Percentiles rank a stretch among this genome's conserved stretches.
These are phyloP conservation scores for Adelphocoris suturalis DNA, from an alignment of 2,888 invertebrate genomes.

Conservation along the genomic window DNA sequence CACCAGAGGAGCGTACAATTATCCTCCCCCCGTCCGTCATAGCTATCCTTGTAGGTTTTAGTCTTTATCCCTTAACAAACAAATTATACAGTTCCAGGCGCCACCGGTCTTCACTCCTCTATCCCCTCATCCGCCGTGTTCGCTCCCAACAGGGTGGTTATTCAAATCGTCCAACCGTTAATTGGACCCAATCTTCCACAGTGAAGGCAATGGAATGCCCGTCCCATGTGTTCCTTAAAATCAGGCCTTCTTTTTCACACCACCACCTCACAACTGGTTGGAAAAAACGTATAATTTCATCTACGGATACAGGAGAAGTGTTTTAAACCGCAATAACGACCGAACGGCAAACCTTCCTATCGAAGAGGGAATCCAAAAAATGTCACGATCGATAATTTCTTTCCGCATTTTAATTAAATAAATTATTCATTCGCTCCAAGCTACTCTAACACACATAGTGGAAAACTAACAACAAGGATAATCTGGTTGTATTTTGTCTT, in stretches of 20 bases:
- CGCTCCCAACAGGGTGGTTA: conserved; percentile 59
- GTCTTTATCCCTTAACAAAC: conserved; percentile 70
- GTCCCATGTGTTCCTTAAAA: conserved; percentile 53
- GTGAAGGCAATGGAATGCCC: conserved; percentile 62
- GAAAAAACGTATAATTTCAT: background rate
- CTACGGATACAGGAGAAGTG: conserved; percentile 21
- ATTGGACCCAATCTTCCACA: conserved; percentile 65
- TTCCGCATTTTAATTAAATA: background rate
- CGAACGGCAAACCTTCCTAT: background rate
- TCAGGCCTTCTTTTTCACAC: conserved; percentile 66
- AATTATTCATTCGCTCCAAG: background rate
- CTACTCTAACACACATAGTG: background rate
- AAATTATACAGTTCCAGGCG: conserved; percentile 68
- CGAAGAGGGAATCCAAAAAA: conserved; percentile 8
- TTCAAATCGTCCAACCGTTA: conserved; percentile 68
- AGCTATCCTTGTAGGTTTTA: conserved; percentile 68
- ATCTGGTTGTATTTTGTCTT: background rate
- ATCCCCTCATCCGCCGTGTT: conserved; percentile 6
- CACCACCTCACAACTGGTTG: conserved; percentile 38
- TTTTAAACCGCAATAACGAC: background rate
- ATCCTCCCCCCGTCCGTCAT: conserved; percentile 51
- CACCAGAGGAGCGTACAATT: conserved; percentile 53
- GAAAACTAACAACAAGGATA: background rate
- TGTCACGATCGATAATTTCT: conserved; percentile 30
- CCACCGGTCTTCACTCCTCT: conserved; percentile 66